Evolutionary conservation across 1,140 invertebrate genomes (phyloP), one percentile per base, ranked within the genome.

Genomic region (Globodera rostochiensis): DNA sequence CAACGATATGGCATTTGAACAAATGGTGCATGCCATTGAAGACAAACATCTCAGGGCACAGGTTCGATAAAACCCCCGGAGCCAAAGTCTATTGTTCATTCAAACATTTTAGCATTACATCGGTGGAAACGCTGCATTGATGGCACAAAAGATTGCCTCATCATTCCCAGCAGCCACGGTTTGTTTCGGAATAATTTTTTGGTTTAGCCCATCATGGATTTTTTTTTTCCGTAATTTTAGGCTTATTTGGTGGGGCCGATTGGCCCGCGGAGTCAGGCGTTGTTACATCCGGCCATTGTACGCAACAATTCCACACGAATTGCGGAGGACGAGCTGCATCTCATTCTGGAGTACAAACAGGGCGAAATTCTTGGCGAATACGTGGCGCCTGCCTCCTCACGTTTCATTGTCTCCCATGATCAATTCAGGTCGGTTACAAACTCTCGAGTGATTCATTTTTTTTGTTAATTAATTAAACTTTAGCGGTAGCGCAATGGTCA

Each of bases 81-180:
- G 36, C 36, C 36, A 36, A 36, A 36, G 1, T 36, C 1, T 36
- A 36, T 36, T 3, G 36, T 36, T 11, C 19, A 75, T 49, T 85
- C 21, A 83, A 82, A 83, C 60, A 69, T 87, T 89, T 66, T 86
- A 91, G 90, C 90, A 90, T 81, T 90, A 88, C 83, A 90, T 92
- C 81, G 91, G 91, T 66, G 91, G 91, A 7, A 92, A 92, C 88
- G 91, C 91, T 46, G 91, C 91, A 15, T 82, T 92, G 57, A 92
- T 92, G 90, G 91, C 91, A 6, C 89, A 89, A 70, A 91, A 90
- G 82, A 90, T 91, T 69, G 85, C 90, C 25, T 85, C 84, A 49
- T 84, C 88, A 75, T 92, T 91, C 85, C 90, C 91, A 77, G 73
- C 89, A 67, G 84, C 87, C 60, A 84, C 90, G 79, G 90, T 91